Conservation (phyloP, 1,140 invertebrate species). For the Acromyrmex heyeri region DNA sequence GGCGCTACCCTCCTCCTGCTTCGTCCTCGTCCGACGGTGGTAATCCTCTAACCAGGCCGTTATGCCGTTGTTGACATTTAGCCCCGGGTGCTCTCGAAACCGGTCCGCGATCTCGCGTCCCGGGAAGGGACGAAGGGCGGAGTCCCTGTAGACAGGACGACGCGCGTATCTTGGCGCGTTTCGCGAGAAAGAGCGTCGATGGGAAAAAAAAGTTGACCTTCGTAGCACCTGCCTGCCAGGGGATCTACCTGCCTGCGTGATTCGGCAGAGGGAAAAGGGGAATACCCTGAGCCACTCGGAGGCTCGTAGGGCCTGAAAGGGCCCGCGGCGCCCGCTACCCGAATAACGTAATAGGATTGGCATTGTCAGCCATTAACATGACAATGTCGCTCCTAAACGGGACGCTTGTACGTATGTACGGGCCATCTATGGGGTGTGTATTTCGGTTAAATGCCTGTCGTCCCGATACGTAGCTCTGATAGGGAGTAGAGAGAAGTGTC, state of each 20-base stretch:
- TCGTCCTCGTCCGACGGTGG: constrained; percentile 61
- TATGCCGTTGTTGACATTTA: constrained; percentile 85
- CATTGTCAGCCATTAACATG: constrained; percentile 82
- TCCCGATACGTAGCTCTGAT: constrained; percentile 78
- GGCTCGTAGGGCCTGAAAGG: neutral
- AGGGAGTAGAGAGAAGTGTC: constrained; percentile 65
- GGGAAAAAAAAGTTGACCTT: constrained; percentile 76
- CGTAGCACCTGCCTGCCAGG: constrained; percentile 65
- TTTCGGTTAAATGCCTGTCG: constrained; percentile 75
- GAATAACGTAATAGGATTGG: constrained; percentile 81
- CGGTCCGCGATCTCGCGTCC: constrained; percentile 76
- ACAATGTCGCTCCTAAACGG: constrained; percentile 82
- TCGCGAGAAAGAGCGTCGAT: constrained; percentile 34
- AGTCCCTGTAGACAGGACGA: constrained; percentile 52
- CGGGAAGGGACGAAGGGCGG: constrained; percentile 34
- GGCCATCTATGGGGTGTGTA: constrained; percentile 58
- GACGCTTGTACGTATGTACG: constrained; percentile 72
- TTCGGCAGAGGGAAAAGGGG: neutral
- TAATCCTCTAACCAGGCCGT: constrained; percentile 84
- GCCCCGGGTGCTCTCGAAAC: constrained; percentile 78
- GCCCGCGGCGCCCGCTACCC: constrained; percentile 55
- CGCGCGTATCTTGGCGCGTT: constrained; percentile 15
- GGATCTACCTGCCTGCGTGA: constrained; percentile 49
- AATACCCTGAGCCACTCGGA: neutral
- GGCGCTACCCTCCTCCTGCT: constrained; percentile 75